Evolutionary conservation across 2,797 vertebrate species (phyloP).

Genomic region (Brachymystax lenok): DNA sequence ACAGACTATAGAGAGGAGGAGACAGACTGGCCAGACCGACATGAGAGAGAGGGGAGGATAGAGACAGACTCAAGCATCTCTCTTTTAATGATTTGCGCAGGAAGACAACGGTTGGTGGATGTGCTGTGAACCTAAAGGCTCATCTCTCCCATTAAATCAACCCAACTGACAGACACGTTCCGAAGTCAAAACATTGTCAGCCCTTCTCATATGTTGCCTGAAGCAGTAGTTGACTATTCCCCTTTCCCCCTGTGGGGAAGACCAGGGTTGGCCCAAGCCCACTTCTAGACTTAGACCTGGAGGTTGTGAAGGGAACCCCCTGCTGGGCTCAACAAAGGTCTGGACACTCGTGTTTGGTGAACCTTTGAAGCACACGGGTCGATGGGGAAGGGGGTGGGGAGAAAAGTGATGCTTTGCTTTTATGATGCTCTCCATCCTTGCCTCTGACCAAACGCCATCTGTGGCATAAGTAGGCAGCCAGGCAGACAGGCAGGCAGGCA

Average conservation of each 20-base stretch:
- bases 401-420: slow-evolving; percentile 40
- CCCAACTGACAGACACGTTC: background rate
- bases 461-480: slow-evolving; percentile 48
- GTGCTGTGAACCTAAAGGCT: too few relatives aligned
- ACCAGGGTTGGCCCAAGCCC: background rate
- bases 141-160: background rate
- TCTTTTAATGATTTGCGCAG: background rate
- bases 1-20: too few relatives aligned
- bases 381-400: slow-evolving; percentile 26
- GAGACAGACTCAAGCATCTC: background rate
- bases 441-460: slow-evolving; percentile 65
- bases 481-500: background rate
- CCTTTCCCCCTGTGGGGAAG: too few relatives aligned
- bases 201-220: too few relatives aligned
- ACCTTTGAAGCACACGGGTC: slow-evolving; percentile 18
- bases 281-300: background rate
- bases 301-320: slow-evolving; percentile 3
- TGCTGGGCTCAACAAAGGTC: slow-evolving; percentile 31
- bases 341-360: background rate
- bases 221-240: too few relatives aligned
- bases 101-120: background rate
- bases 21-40: background rate
- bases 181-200: background rate
- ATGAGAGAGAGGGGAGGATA: background rate
- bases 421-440: slow-evolving; percentile 59